Evolutionary conservation across 2,888 invertebrate genomes (phyloP).

Genomic region (Hyppa rectilinea): DNA sequence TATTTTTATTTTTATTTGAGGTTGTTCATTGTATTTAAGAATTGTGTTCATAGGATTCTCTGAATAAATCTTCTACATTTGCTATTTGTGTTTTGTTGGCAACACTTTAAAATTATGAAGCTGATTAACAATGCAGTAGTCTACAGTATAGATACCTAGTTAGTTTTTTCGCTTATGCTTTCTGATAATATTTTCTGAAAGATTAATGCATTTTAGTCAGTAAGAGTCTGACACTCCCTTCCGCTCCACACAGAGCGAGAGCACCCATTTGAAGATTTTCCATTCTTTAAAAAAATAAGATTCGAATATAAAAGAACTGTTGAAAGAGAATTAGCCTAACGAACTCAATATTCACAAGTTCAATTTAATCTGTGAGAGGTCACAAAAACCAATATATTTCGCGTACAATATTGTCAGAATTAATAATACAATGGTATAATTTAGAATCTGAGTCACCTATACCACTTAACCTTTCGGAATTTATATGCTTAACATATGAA

Average conservation of each 20-base stretch:
- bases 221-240: too few relatives aligned
- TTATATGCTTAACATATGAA: conserved; percentile 41
- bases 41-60: too few relatives aligned
- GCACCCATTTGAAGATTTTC: too few relatives aligned
- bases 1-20: too few relatives aligned
- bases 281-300: too few relatives aligned
- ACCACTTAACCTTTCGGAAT: conserved; percentile 50
- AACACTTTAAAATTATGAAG: neutral
- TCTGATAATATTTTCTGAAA: neutral
- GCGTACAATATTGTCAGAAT: conserved; percentile 35
- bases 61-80: neutral
- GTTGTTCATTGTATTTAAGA: too few relatives aligned
- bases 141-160: neutral
- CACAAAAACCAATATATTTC: conserved; percentile 43
- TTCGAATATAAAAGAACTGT: conserved; percentile 23
- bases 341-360: conserved; percentile 46
- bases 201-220: too few relatives aligned
- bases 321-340: conserved; percentile 31
- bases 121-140: neutral
- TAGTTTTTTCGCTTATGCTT: neutral
- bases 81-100: neutral
- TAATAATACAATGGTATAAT: conserved; percentile 52
- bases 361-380: conserved; percentile 59
- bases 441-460: conserved; percentile 48
- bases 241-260: too few relatives aligned